Evolutionary conservation across 2,888 invertebrate species (phyloP), one percentile per base, ranked within the genome.

Genomic region (Pseudoips prasinana): DNA sequence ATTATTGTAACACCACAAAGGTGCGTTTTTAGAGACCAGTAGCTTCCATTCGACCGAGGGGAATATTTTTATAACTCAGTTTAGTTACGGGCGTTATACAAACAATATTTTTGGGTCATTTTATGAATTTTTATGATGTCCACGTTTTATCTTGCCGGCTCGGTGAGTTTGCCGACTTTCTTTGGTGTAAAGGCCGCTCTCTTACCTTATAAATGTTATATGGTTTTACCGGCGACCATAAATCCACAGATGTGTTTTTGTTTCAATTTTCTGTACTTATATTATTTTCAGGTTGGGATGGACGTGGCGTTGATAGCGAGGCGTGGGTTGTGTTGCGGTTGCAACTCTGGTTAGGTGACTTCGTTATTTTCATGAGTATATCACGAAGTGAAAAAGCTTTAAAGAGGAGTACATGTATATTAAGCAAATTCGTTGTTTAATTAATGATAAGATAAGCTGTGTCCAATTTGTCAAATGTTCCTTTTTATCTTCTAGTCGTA

Each of bases 71-170:
- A 73, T 58, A 61, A 57, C 63, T 45, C 39, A 36, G 47, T 58
- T 58, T 58, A 47, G 51, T 55, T 49, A 58, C 53, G 54, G 58
- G 43, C 40, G 60, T 64, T 61, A 58, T 34, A 49, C 50, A 65
- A 64, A 74, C 71, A 75, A 74, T 70, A 58, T 66, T 72, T 69
- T 71, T 56, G 73, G 59, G 72, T 65, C 63, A 71, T 67, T 78
- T 79, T 78, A 75, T 67, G 70, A 65, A 72, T 73, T 56, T 81
- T 81, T 81, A 83, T 77, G 70, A 53, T 68, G 45, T 43, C 31
- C 34, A 35, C 32, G 64, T 73, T 81, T 80, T 48, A 77, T 62
- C 54, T 64, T 39, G 64, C 77, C 80, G 76, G 54, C 58, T 48
- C 53, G 38, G 46, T 38, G 44, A 43, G 46, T 42, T 56, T 58